Conservation (phyloP, 1,140 invertebrate species). For the Penaeus chinensis region DNA sequence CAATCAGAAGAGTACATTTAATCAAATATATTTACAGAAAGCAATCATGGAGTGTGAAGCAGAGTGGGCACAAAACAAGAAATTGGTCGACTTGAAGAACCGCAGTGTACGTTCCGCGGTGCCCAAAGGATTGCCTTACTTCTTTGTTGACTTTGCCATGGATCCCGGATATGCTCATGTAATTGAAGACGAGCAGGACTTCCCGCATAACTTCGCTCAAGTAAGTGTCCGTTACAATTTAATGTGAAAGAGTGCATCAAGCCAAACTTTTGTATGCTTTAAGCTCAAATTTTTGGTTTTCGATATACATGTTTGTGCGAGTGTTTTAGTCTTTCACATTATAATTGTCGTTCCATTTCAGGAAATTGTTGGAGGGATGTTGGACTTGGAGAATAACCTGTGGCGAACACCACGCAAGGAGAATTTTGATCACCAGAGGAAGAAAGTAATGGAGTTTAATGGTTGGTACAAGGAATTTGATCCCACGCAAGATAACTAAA, state of each 20-base stretch:
- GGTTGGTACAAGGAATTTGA: constrained; percentile 77
- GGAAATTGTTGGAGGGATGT: constrained; percentile 95
- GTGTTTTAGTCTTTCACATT: too few species aligned
- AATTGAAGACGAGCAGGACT: constrained; percentile 91
- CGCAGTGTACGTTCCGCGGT: constrained; percentile 81
- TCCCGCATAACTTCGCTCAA: constrained; percentile 91
- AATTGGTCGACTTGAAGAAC: constrained; percentile 85
- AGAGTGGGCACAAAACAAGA: constrained; percentile 96
- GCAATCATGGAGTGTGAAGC: constrained; percentile 92
- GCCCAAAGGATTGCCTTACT: constrained; percentile 95
- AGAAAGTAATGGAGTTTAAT: constrained; percentile 77
- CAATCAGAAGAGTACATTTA: too few species aligned
- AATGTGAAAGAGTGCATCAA: too few species aligned
- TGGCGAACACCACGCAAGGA: constrained; percentile 87
- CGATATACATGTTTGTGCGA: too few species aligned
- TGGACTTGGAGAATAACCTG: constrained; percentile 84
- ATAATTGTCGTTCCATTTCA: constrained; percentile 68
- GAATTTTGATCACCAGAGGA: constrained; percentile 77
- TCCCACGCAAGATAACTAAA: constrained; percentile 24
- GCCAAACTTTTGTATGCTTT: background rate
- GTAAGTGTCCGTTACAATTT: constrained; percentile 69
- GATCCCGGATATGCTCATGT: constrained; percentile 94
- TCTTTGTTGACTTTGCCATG: constrained; percentile 91
- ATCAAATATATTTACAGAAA: constrained; percentile 73
- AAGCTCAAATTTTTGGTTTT: background rate